Conservation (phyloP, 2,888 invertebrate genomes). For the Acanthopleura granulata region DNA sequence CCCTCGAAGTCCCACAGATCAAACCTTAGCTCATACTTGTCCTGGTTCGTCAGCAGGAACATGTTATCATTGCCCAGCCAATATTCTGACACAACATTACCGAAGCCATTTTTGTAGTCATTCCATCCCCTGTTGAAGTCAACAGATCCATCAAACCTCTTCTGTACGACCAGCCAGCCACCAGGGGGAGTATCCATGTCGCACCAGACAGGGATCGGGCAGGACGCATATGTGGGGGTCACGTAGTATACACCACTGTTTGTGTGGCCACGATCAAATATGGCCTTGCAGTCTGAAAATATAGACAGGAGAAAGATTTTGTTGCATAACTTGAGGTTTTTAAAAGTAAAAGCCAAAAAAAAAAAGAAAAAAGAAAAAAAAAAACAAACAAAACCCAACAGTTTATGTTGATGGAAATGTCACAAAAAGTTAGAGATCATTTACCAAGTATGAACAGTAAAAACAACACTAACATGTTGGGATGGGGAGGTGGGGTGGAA, state of each 20-base stretch:
- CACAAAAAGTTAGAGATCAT: too few relatives aligned
- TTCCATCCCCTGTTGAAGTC: constrained; percentile 60
- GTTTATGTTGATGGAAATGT: too few relatives aligned
- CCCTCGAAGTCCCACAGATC: constrained; percentile 67
- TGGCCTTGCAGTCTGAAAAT: constrained; percentile 61
- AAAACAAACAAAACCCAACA: neutral
- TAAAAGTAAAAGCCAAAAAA: too few relatives aligned
- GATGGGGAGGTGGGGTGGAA: too few relatives aligned
- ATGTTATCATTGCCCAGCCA: constrained; percentile 67
- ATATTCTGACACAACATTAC: constrained; percentile 59
- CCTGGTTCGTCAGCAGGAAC: constrained; percentile 64
- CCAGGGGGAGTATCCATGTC: constrained; percentile 72
- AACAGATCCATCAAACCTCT: constrained; percentile 49
- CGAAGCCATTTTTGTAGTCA: constrained; percentile 64
- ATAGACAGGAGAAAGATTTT: neutral
- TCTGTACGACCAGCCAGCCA: constrained; percentile 64
- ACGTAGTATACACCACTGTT: constrained; percentile 63
- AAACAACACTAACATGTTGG: neutral
- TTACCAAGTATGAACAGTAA: too few relatives aligned
- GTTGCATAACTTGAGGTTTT: neutral
- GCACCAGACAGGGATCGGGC: constrained; percentile 77
- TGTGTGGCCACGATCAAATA: constrained; percentile 52
- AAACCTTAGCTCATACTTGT: constrained; percentile 58
- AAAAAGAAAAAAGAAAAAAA: too few relatives aligned
- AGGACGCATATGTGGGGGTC: constrained; percentile 57